Conservation (phyloP, 2,888 invertebrate genomes). For the Steromphala cineraria region DNA sequence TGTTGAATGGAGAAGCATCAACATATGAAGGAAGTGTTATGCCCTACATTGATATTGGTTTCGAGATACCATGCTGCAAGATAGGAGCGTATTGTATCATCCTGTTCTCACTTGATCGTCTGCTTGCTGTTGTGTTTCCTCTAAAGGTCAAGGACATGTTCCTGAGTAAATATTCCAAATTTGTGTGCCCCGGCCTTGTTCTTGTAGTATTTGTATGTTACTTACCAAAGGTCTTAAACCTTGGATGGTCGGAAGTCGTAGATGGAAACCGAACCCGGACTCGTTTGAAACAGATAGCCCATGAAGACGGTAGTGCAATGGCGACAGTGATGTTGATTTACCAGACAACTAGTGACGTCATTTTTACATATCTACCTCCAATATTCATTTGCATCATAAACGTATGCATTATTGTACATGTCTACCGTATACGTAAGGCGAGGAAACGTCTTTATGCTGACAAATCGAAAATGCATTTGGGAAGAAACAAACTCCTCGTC, state of each 20-base stretch:
- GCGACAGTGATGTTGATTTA: not conserved
- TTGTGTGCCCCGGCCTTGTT: not conserved
- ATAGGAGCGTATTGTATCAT: not conserved
- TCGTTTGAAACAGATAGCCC: too few species aligned
- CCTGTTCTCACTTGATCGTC: not conserved
- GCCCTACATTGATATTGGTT: not conserved
- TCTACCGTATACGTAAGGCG: not conserved
- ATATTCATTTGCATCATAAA: not conserved
- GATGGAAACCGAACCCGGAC: not conserved
- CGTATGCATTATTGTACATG: not conserved
- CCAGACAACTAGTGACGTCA: not conserved
- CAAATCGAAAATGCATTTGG: not conserved
- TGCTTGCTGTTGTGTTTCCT: not conserved
- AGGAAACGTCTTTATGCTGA: not conserved
- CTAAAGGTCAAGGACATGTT: not conserved
- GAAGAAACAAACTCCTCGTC: not conserved
- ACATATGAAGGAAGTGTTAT: not conserved
- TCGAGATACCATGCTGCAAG: not conserved
- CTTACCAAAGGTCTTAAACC: not conserved
- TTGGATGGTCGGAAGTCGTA: not conserved
- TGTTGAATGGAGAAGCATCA: not conserved
- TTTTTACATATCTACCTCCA: not conserved
- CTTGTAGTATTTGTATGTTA: not conserved
- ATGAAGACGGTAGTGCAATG: not conserved
- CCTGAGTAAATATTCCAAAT: not conserved